Percentiles rank a stretch among this genome's conserved stretches.
Conservation (phyloP, 1,140 invertebrate genomes). For the Pseudomyrmex concolor region DNA sequence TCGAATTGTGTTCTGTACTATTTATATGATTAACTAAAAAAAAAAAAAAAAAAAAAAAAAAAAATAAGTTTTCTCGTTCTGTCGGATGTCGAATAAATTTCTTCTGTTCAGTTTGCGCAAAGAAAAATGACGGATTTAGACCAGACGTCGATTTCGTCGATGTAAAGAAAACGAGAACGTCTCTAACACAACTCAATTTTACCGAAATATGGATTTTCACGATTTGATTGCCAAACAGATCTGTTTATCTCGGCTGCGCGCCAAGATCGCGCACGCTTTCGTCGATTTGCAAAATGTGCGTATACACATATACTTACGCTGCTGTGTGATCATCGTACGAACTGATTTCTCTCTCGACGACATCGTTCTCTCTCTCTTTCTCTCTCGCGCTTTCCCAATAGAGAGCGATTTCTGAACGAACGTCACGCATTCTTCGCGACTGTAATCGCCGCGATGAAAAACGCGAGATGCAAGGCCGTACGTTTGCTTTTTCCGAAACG, state of each 20-base stretch:
- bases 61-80: not conserved
- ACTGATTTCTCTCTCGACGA: slow-evolving; percentile 44
- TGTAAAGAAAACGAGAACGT: slow-evolving; percentile 15
- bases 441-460: slow-evolving; percentile 11
- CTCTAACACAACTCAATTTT: slow-evolving; percentile 16
- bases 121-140: slow-evolving; percentile 1
- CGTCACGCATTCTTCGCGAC: slow-evolving; percentile 3
- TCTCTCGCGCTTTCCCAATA: slow-evolving; percentile 31
- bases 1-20: not conserved
- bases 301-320: not conserved
- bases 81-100: not conserved
- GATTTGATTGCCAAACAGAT: slow-evolving; percentile 11
- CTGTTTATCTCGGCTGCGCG: slow-evolving; percentile 52
- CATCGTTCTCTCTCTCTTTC: slow-evolving; percentile 8
- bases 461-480: not conserved
- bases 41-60: too few relatives aligned
- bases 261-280: slow-evolving; percentile 36
- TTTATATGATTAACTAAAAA: too few relatives aligned
- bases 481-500: not conserved
- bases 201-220: slow-evolving; percentile 38
- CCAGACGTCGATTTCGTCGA: not conserved
- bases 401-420: slow-evolving; percentile 32
- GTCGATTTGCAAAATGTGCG: slow-evolving; percentile 37
- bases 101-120: not conserved
- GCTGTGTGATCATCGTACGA: slow-evolving; percentile 11